Evolutionary conservation across 2,797 vertebrate species (phyloP).

Genomic region (Melanotaenia maccullochi): DNA sequence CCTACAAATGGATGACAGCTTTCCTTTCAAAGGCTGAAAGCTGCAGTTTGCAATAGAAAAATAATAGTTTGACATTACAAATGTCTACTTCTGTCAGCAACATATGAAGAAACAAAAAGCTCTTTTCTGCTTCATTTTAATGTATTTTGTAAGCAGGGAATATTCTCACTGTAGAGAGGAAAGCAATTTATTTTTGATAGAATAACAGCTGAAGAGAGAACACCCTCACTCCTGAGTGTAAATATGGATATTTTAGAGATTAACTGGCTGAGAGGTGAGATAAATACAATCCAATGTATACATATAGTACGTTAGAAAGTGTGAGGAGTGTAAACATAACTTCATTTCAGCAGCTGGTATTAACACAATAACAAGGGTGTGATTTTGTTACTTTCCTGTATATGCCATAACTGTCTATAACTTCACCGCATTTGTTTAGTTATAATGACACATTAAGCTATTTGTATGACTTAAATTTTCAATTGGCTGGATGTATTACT

Average conservation of each 20-base stretch:
- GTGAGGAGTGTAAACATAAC: not conserved
- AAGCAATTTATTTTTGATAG: not conserved
- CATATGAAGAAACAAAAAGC: not conserved
- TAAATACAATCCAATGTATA: not conserved
- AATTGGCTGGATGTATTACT: too few relatives aligned
- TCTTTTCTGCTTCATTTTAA: not conserved
- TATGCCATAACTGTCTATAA: not conserved
- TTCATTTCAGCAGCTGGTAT: slow-evolving; percentile 11
- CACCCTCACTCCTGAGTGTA: not conserved
- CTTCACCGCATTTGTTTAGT: not conserved
- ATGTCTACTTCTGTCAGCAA: not conserved
- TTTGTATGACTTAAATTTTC: too few relatives aligned
- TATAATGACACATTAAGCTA: not conserved
- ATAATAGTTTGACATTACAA: not conserved
- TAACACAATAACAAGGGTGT: slow-evolving; percentile 33
- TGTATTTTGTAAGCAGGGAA: not conserved
- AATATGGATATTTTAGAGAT: not conserved
- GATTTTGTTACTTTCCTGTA: slow-evolving; percentile 3
- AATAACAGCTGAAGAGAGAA: not conserved
- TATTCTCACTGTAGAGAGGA: not conserved
- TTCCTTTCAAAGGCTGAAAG: not conserved
- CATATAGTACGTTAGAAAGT: too few relatives aligned
- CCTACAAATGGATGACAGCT: not conserved
- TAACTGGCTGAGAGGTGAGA: not conserved
- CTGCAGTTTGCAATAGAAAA: not conserved